phyloP scores from a whole-genome alignment of 1,140 invertebrate genomes.

The Eurosta solidaginis region DNA sequence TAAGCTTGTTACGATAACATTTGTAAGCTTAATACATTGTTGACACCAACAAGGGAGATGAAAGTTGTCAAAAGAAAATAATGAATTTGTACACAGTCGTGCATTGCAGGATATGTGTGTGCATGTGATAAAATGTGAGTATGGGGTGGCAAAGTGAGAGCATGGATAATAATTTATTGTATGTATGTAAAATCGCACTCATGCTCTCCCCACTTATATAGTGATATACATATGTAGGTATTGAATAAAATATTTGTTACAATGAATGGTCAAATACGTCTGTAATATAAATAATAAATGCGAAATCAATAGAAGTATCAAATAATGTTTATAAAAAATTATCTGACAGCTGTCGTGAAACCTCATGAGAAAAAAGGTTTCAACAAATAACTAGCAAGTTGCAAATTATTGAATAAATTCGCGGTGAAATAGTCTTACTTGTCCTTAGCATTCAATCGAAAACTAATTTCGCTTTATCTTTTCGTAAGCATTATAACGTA shows the following conservation, averaged over 20 bases:
- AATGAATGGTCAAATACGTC: slow-evolving; percentile 6
- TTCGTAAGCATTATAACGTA: background rate
- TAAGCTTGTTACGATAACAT: slow-evolving; percentile 20
- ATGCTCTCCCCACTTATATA: no score
- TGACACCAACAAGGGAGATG: background rate
- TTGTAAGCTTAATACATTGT: slow-evolving; percentile 11
- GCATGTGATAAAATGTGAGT: background rate
- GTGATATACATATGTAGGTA: no score
- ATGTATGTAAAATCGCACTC: no score
- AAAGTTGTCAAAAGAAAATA: no score
- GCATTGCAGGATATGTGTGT: no score
- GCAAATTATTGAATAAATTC: no score
- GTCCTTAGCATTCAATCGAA: background rate
- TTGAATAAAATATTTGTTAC: background rate
- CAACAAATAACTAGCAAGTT: background rate
- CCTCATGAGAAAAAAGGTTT: background rate
- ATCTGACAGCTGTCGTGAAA: background rate
- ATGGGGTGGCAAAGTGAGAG: background rate
- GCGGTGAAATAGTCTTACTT: background rate
- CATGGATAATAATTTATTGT: background rate
- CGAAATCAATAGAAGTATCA: no score
- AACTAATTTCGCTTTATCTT: no score
- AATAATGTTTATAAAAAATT: no score
- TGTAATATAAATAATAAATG: slow-evolving; percentile 13
- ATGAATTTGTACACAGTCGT: no score